Conservation (phyloP, 2,888 invertebrate genomes). For the Leptarthrus brevirostris region DNA sequence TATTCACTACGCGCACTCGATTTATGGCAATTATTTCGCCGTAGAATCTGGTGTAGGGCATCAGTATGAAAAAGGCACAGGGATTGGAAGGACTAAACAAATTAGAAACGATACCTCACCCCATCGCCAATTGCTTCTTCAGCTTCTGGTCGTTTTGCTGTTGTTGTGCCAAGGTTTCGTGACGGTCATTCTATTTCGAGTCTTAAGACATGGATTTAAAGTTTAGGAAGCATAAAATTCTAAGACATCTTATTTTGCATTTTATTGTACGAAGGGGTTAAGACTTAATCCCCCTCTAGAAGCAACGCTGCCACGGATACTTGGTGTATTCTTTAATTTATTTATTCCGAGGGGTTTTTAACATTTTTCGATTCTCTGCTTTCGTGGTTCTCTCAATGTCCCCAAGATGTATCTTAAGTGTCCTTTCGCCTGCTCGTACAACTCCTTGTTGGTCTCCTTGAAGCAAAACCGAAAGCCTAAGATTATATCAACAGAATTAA, state of each 20-base stretch:
- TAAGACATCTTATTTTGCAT: conserved; percentile 54
- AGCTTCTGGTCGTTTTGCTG: conserved; percentile 31
- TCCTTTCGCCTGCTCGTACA: conserved; percentile 28
- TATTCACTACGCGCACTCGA: conserved; percentile 52
- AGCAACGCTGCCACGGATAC: conserved; percentile 35
- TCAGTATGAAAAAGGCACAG: neutral
- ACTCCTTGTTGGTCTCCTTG: conserved; percentile 13
- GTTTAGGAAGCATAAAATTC: conserved; percentile 54
- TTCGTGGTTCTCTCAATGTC: conserved; percentile 39
- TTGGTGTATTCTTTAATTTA: conserved; percentile 52
- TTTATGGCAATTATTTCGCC: conserved; percentile 53
- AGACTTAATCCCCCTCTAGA: conserved; percentile 47
- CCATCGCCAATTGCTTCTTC: conserved; percentile 17
- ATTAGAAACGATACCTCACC: conserved; percentile 47
- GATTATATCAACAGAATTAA: conserved; percentile 52
- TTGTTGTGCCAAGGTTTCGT: conserved; percentile 56
- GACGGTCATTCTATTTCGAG: conserved; percentile 59
- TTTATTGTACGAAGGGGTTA: conserved; percentile 54
- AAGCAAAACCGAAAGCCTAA: conserved; percentile 48
- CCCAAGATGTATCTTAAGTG: conserved; percentile 37
- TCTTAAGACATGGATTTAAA: conserved; percentile 57
- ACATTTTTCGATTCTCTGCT: conserved; percentile 24
- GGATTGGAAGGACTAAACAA: conserved; percentile 50
- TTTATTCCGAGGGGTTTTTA: conserved; percentile 49
- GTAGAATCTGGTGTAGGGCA: neutral